phyloP scores from a whole-genome alignment of 2,113 vertebrate species.

The Harpagus bidentatus region DNA sequence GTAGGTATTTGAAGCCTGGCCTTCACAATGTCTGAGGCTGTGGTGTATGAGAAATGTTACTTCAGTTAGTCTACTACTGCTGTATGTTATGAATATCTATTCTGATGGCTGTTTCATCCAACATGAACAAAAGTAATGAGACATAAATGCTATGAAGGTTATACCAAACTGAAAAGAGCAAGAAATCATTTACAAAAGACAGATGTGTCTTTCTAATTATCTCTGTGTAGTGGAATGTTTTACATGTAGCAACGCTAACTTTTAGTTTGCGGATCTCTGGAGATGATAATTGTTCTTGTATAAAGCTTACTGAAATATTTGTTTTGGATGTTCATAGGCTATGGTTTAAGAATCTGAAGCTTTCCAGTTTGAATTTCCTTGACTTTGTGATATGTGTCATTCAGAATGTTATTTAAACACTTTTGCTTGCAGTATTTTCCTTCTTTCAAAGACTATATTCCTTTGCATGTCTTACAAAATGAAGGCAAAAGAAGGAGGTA shows the following conservation, averaged over 20 bases:
- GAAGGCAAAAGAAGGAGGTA: neutral
- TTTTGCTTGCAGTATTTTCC: neutral
- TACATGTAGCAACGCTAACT: neutral
- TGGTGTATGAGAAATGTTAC: neutral
- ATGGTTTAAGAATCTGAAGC: neutral
- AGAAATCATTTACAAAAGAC: neutral
- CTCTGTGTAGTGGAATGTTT: neutral
- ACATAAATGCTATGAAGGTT: neutral
- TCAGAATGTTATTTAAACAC: neutral
- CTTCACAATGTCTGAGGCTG: neutral
- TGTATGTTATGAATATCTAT: neutral
- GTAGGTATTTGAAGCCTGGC: neutral
- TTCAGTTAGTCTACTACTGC: neutral
- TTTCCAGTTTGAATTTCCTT: neutral
- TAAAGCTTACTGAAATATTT: neutral
- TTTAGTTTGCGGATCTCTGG: neutral
- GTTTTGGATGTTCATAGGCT: neutral
- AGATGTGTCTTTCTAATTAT: neutral
- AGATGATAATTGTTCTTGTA: neutral
- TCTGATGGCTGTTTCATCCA: neutral
- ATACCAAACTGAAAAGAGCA: neutral
- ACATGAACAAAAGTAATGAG: neutral
- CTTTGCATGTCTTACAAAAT: neutral
- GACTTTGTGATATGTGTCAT: neutral
- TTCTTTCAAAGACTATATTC: neutral